phyloP scores from a whole-genome alignment of 2,797 vertebrate species.

The Halcyon chelicuti region DNA sequence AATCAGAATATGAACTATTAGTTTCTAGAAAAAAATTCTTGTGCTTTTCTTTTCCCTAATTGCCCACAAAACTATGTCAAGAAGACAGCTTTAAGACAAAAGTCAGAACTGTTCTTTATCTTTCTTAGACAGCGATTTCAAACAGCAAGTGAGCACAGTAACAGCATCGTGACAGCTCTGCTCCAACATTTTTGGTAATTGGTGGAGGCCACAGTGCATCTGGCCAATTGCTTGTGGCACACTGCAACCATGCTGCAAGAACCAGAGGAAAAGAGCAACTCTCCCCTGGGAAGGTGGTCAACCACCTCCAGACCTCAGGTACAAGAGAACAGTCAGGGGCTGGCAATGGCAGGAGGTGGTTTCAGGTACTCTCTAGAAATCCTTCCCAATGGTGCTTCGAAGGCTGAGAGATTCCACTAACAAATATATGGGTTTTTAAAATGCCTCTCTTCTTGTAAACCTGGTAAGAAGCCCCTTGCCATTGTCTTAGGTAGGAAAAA shows the following conservation, averaged over 20 bases:
- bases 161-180: background rate
- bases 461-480: background rate
- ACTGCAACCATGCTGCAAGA: background rate
- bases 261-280: background rate
- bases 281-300: background rate
- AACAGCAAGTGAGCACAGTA: background rate
- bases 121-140: slow-evolving; percentile 21
- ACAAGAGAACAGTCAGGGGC: background rate
- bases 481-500: background rate
- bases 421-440: background rate
- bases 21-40: background rate
- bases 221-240: background rate
- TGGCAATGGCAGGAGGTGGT: background rate
- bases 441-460: background rate
- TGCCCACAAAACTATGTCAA: background rate
- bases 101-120: background rate
- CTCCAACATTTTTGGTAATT: background rate
- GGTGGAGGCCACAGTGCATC: background rate
- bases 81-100: background rate
- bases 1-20: background rate
- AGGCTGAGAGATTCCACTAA: background rate
- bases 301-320: background rate
- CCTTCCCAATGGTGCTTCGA: background rate
- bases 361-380: background rate
- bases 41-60: background rate